Conservation (phyloP, 1,140 invertebrate genomes). For the Andricus grossulariae region DNA sequence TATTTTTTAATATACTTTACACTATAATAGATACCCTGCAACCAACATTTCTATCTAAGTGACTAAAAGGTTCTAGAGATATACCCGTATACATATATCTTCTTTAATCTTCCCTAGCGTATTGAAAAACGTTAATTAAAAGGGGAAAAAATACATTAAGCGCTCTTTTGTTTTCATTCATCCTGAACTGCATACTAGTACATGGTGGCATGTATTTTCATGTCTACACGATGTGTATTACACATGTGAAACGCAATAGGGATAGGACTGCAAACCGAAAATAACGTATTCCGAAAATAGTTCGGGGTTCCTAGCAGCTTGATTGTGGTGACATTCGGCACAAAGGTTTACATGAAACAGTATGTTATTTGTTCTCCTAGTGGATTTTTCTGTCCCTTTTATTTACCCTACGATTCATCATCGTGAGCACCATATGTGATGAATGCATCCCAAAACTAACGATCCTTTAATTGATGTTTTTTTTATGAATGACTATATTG, state of each 20-base stretch:
- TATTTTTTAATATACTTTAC: no score
- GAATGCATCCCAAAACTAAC: neutral
- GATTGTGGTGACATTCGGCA: conserved; percentile 1
- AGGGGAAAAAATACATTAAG: no score
- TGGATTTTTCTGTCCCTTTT: conserved; percentile 3
- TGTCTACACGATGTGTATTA: neutral
- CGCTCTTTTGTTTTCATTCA: no score
- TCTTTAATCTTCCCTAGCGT: no score
- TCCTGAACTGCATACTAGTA: no score
- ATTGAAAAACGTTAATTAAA: no score
- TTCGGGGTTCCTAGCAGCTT: conserved; percentile 5
- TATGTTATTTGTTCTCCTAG: conserved; percentile 13
- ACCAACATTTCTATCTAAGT: no score
- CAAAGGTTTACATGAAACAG: conserved; percentile 17
- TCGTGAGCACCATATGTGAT: neutral
- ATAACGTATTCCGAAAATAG: conserved; percentile 5
- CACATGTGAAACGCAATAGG: conserved; percentile 1
- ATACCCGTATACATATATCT: no score
- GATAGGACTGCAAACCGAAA: neutral
- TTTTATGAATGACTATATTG: neutral
- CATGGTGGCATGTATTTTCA: no score
- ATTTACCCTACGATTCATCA: conserved; percentile 18
- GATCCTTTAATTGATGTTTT: neutral
- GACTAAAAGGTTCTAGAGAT: no score
- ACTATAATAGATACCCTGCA: no score